phyloP scores from a whole-genome alignment of 2,113 vertebrate species.

The Cariama cristata region DNA sequence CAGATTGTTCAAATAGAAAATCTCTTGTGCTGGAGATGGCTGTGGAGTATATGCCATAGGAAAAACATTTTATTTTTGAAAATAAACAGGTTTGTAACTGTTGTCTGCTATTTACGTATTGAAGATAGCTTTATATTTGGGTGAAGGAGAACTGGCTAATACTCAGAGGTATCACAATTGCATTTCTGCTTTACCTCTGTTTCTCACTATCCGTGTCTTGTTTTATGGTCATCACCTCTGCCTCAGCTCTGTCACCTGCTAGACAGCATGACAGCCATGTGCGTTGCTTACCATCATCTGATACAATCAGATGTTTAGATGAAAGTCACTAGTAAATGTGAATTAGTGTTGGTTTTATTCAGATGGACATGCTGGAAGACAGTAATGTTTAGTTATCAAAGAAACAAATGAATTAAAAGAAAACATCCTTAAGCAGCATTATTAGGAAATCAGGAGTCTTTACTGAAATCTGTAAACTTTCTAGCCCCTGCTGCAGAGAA shows the following conservation, averaged over 20 bases:
- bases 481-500: background rate
- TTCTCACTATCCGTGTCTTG: background rate
- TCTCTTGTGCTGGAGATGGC: background rate
- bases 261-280: background rate
- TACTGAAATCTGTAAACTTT: background rate
- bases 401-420: background rate
- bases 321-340: background rate
- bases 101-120: background rate
- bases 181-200: background rate
- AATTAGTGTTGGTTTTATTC: background rate
- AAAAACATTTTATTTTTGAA: background rate
- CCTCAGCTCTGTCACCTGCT: background rate
- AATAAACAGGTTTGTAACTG: background rate
- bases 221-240: background rate
- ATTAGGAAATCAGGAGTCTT: background rate
- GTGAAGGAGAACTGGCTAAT: background rate
- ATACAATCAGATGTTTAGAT: background rate
- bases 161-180: background rate
- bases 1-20: background rate
- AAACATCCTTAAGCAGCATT: background rate
- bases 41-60: background rate
- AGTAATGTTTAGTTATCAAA: background rate
- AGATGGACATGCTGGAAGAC: background rate
- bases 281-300: background rate
- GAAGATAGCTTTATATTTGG: background rate